Evolutionary conservation across 1,140 invertebrate genomes (phyloP), one percentile per base, ranked within the genome.

Genomic region (Pentalonia nigronervosa): DNA sequence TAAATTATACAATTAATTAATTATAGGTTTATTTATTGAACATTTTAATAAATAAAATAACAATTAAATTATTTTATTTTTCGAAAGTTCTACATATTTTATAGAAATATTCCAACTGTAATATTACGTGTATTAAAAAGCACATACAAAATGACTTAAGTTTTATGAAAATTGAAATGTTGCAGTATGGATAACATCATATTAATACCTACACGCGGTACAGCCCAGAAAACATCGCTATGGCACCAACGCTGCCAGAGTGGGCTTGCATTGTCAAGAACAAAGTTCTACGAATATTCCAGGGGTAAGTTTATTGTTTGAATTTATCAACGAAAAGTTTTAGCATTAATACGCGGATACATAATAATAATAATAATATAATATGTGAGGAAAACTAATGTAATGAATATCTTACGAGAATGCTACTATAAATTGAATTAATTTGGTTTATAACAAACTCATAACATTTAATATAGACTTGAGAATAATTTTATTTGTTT

Each of bases 251-350:
- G 9, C 25, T 93, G 91, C 91, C 91, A 56, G 91, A 93, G 36
- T 93, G 91, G 91, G 91, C 91, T 93, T n/a, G 81, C 76, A 93
- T 93, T 48, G 76, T 93, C 81, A 93, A 93, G 91, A 93, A 93
- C 48, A 93, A 93, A 84, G 81, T 93, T 56, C 81, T 93, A 41
- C 91, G 48, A 86, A 17, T 93, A 45, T 93, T 93, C 45, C 45
- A 93, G 76, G 81, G 48, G 91, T 93, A 50, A 93, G 91, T 86
- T 91, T 76, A 47, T 48, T 34, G 45, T 48, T 36, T 83, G 2
- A 81, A 48, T 83, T 34, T 81, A 91, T 34, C 25, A 41, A 36
- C 53, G n/a, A 50, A 34, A 88, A n/a, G n/a, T n/a, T 88, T 48
- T 20, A 8, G 30, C 84, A n/a, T 45, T 84, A 84, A 84, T 45